Evolutionary conservation across 2,888 invertebrate species (phyloP).

Genomic region (Serrognathus titanus): DNA sequence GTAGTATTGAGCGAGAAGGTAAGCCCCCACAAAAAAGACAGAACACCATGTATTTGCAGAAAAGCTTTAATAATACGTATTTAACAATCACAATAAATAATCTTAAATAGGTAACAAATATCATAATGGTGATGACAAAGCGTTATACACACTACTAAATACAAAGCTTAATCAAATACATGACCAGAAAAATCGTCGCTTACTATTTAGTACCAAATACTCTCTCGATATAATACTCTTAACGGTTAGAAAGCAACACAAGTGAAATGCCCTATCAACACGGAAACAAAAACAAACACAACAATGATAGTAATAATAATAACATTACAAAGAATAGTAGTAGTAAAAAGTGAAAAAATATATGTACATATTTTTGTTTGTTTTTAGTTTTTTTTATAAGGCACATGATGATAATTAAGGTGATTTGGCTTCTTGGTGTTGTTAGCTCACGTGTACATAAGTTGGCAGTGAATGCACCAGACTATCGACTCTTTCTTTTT

Average conservation of each 20-base stretch:
- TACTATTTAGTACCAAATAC: too few species aligned
- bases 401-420: conserved; percentile 12
- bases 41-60: conserved; percentile 29
- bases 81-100: conserved; percentile 43
- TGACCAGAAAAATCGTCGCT: conserved; percentile 10
- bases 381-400: conserved; percentile 3
- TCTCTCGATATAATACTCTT: too few species aligned
- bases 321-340: not conserved
- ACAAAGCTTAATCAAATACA: conserved; percentile 15
- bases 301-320: too few species aligned
- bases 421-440: conserved; percentile 6
- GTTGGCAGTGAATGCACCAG: too few species aligned
- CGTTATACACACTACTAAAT: conserved; percentile 14
- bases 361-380: not conserved
- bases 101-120: conserved; percentile 27
- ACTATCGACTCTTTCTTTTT: too few species aligned
- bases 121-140: conserved; percentile 11
- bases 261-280: too few species aligned
- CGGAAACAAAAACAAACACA: too few species aligned
- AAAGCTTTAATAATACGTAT: conserved; percentile 43
- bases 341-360: conserved; percentile 18
- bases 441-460: too few species aligned
- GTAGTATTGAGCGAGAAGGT: conserved; percentile 4
- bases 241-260: too few species aligned
- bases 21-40: conserved; percentile 14